phyloP scores from a whole-genome alignment of 2,113 vertebrate species.

The Sturnira hondurensis region DNA sequence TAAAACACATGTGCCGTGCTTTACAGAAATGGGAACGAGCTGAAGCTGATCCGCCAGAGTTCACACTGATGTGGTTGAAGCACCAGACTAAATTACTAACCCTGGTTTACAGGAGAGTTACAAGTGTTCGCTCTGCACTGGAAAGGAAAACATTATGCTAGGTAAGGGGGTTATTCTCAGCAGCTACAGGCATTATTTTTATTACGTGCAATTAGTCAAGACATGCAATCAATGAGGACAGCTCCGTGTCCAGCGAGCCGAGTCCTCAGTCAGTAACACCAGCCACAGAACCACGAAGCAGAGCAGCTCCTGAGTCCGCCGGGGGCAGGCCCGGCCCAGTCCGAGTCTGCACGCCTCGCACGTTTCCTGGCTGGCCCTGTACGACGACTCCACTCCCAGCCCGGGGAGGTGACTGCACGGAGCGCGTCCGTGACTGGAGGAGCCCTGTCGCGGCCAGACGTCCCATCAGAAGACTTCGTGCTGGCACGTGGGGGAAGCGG shows the following conservation, averaged over 20 bases:
- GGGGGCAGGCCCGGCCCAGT: not conserved
- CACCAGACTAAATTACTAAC: too few relatives aligned
- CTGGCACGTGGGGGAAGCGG: rapidly evolving
- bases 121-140: not conserved
- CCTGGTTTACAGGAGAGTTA: rapidly evolving
- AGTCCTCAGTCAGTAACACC: rapidly evolving
- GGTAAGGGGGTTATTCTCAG: not conserved
- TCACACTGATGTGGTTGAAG: not conserved
- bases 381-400: not conserved
- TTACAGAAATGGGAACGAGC: not conserved
- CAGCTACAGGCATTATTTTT: not conserved
- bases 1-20: not conserved
- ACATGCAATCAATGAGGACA: rapidly evolving
- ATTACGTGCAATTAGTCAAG: not conserved
- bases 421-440: not conserved
- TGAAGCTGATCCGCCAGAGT: not conserved
- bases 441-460: rapidly evolving
- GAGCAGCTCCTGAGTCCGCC: not conserved
- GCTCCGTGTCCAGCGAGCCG: not conserved
- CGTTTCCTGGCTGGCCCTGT: not conserved
- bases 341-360: not conserved
- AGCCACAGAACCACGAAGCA: not conserved
- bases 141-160: not conserved
- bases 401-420: not conserved
- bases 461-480: rapidly evolving